These are phyloP conservation scores for Rhincodon typus DNA, from an alignment of 2,797 vertebrate genomes.

Conservation along the genomic window DNA sequence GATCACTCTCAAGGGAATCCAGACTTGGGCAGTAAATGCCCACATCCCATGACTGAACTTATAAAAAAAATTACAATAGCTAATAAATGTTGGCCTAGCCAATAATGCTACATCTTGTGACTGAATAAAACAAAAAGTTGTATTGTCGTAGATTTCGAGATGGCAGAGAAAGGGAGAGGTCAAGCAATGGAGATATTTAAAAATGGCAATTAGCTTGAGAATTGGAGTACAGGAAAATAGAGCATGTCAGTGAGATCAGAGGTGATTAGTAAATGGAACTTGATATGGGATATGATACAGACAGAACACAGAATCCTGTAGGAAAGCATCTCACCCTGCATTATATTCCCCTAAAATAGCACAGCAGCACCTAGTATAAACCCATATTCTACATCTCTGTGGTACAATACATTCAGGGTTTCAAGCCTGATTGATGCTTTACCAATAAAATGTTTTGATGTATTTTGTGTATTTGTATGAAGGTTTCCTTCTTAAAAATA, in stretches of 20 bases:
- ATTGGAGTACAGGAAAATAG: background rate
- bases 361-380: background rate
- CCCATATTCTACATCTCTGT: background rate
- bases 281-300: background rate
- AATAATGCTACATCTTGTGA: no score
- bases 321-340: background rate
- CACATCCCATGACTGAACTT: no score
- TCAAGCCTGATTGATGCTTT: background rate
- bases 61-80: no score
- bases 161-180: background rate
- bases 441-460: background rate
- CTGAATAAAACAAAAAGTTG: no score
- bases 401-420: background rate
- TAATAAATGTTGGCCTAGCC: no score
- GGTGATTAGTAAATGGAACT: background rate
- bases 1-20: no score
- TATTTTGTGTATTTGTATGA: background rate
- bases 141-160: no score
- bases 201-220: background rate
- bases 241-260: background rate
- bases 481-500: background rate
- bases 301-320: background rate
- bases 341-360: background rate
- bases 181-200: background rate
- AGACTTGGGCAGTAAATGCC: no score